These are phyloP conservation scores for Hypomecis atomaria DNA, from an alignment of 2,888 invertebrate species.

Conservation along the genomic window DNA sequence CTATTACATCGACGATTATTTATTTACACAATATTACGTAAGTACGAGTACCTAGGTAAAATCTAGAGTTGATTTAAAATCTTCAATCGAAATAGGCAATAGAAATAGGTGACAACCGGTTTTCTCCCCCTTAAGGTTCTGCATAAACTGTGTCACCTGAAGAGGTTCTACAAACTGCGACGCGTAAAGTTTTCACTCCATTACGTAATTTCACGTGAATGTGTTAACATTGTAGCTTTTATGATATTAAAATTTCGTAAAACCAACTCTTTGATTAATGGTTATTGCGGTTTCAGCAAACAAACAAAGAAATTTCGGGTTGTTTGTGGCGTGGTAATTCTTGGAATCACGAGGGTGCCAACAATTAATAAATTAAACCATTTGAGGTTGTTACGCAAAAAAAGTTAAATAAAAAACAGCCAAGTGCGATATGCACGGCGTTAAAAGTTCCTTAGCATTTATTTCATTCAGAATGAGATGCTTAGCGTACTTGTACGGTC, in stretches of 20 bases:
- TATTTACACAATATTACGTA: too few relatives aligned
- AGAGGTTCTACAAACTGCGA: slow-evolving; percentile 28
- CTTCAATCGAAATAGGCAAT: too few relatives aligned
- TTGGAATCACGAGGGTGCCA: slow-evolving; percentile 12
- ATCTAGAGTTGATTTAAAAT: too few relatives aligned
- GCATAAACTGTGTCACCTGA: slow-evolving; percentile 39
- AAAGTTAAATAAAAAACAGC: background rate
- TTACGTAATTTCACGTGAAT: slow-evolving; percentile 26
- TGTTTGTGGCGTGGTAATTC: slow-evolving; percentile 13
- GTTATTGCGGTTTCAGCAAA: slow-evolving; percentile 22
- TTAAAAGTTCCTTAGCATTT: too few relatives aligned
- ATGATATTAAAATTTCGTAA: slow-evolving; percentile 26
- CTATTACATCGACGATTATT: too few relatives aligned
- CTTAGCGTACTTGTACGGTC: too few relatives aligned
- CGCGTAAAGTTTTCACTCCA: slow-evolving; percentile 31
- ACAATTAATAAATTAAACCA: slow-evolving; percentile 16
- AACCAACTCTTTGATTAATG: slow-evolving; percentile 28
- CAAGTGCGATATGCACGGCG: too few relatives aligned
- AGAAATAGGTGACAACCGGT: too few relatives aligned
- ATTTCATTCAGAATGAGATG: too few relatives aligned
- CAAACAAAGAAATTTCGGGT: slow-evolving; percentile 25
- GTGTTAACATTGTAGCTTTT: slow-evolving; percentile 20
- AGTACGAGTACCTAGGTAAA: too few relatives aligned
- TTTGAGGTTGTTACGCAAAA: slow-evolving; percentile 2
- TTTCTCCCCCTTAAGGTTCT: slow-evolving; percentile 29